Conservation (phyloP, 1,140 invertebrate genomes). For the Pogonus chalceus region DNA sequence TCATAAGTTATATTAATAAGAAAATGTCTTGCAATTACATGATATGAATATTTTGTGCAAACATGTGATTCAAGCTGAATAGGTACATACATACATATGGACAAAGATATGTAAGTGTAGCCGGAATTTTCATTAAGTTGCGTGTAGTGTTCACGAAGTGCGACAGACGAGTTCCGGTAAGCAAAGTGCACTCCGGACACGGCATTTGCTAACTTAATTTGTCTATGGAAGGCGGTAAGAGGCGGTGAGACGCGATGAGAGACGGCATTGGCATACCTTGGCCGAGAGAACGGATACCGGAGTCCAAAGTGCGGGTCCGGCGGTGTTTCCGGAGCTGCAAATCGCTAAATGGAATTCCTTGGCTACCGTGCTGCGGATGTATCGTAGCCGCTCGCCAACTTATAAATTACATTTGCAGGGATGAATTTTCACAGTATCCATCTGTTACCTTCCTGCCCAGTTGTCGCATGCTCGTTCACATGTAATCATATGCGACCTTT, state of each 20-base stretch:
- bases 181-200: slow-evolving; percentile 7
- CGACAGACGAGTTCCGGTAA: background rate
- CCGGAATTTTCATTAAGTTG: slow-evolving; percentile 19
- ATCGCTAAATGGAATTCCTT: slow-evolving; percentile 22
- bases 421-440: slow-evolving; percentile 16
- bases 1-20: no score
- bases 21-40: no score
- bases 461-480: no score
- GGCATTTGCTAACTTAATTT: slow-evolving; percentile 23
- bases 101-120: slow-evolving; percentile 8
- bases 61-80: background rate
- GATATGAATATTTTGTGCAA: no score
- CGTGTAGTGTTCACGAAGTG: background rate
- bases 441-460: slow-evolving; percentile 16
- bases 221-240: background rate
- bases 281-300: slow-evolving; percentile 17
- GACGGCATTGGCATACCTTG: slow-evolving; percentile 1
- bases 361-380: slow-evolving; percentile 6
- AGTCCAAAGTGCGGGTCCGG: background rate
- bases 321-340: slow-evolving; percentile 12
- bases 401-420: slow-evolving; percentile 21
- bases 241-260: background rate
- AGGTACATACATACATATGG: background rate
- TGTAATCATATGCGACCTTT: no score
- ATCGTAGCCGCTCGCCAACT: slow-evolving; percentile 12